Evolutionary conservation across 2,888 invertebrate genomes (phyloP).

Genomic region (Nasonovia ribisnigri): DNA sequence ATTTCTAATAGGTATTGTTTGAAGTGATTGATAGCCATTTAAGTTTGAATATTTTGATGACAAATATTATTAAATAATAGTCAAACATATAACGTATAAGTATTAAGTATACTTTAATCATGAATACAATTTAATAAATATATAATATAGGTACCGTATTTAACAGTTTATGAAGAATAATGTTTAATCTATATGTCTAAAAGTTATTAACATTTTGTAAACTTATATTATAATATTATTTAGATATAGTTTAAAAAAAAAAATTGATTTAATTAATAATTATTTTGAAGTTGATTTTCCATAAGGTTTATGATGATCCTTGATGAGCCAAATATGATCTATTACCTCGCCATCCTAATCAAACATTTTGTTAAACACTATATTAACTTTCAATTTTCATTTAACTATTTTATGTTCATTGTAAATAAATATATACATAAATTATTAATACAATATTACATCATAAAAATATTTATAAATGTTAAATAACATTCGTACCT

Average conservation of each 20-base stretch:
- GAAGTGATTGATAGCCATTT: not conserved
- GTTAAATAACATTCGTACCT: slow-evolving; percentile 66
- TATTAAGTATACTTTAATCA: not conserved
- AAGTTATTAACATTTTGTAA: not conserved
- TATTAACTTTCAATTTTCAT: not conserved
- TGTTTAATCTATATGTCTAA: not conserved
- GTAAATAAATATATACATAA: not conserved
- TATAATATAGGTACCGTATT: too few relatives aligned
- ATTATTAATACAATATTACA: not conserved
- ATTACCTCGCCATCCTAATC: slow-evolving; percentile 68
- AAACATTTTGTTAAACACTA: slow-evolving; percentile 6
- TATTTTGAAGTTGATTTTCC: slow-evolving; percentile 32
- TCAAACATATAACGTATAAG: not conserved
- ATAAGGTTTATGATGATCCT: slow-evolving; percentile 68
- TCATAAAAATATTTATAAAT: not conserved
- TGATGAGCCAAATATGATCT: slow-evolving; percentile 68
- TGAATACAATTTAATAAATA: not conserved
- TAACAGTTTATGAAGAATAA: not conserved
- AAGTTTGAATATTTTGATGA: not conserved
- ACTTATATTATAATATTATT: not conserved
- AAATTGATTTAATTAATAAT: not conserved
- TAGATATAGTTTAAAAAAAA: not conserved
- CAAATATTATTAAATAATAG: not conserved
- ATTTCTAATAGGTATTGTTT: not conserved
- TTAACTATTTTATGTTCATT: not conserved